Evolutionary conservation across 2,113 vertebrate genomes (phyloP).

Genomic region (Vulpes ferrilata): DNA sequence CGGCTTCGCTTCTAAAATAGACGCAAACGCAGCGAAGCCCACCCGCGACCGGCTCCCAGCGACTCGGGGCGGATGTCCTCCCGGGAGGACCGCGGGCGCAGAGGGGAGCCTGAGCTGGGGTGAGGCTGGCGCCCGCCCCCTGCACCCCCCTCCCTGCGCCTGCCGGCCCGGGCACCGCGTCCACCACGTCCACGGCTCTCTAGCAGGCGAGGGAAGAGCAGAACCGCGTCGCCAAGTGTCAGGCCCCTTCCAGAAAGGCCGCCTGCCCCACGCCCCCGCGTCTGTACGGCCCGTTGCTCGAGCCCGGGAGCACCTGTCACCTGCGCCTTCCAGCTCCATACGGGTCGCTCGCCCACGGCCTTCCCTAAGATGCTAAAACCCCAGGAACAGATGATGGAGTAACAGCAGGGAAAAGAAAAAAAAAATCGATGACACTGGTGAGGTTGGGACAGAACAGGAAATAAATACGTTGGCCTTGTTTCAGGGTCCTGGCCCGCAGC

Average conservation of each 20-base stretch:
- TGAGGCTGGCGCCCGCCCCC: too few relatives aligned
- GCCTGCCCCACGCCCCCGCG: too few relatives aligned
- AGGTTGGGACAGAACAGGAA: not conserved
- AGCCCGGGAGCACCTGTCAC: rapidly evolving
- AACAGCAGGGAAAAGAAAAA: not conserved
- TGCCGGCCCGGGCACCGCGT: not conserved
- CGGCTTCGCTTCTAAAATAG: not conserved
- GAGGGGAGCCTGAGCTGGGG: too few relatives aligned
- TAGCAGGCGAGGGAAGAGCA: not conserved
- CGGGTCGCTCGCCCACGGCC: rapidly evolving
- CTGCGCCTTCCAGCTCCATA: not conserved
- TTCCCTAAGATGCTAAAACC: not conserved
- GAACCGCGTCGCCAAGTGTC: too few relatives aligned
- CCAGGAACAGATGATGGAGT: rapidly evolving
- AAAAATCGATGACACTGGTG: not conserved
- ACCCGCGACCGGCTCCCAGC: not conserved
- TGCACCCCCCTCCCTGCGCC: not conserved
- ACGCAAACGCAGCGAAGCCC: not conserved
- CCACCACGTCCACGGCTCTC: slow-evolving; percentile 39
- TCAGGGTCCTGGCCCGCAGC: rapidly evolving
- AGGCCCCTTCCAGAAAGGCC: too few relatives aligned
- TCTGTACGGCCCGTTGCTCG: too few relatives aligned
- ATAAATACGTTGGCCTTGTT: not conserved
- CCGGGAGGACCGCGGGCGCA: rapidly evolving
- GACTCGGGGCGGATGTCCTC: not conserved